These are phyloP conservation scores for Rhabdomys pumilio DNA, from an alignment of 2,797 vertebrate species.

Conservation along the genomic window DNA sequence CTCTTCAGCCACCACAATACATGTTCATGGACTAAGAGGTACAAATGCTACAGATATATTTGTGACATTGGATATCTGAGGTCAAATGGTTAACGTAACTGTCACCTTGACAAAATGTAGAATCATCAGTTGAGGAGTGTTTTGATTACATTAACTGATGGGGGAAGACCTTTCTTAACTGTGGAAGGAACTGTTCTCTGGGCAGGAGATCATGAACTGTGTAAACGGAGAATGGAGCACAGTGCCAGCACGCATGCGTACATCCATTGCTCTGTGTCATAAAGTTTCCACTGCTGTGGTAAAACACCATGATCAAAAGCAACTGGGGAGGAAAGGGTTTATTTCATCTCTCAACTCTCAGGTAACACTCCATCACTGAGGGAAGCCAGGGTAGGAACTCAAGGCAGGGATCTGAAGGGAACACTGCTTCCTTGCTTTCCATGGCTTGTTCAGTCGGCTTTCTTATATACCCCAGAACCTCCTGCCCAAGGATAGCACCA, in stretches of 20 bases:
- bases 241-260: not conserved
- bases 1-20: not conserved
- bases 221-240: not conserved
- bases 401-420: not conserved
- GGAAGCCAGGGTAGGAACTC: not conserved
- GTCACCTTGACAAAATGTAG: not conserved
- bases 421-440: not conserved
- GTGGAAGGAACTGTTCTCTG: not conserved
- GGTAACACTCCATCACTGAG: not conserved
- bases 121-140: not conserved
- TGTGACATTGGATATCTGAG: not conserved
- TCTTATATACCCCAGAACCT: not conserved
- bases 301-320: not conserved
- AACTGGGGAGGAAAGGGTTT: not conserved
- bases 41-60: not conserved
- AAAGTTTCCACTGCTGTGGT: no score
- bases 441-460: not conserved
- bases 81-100: not conserved
- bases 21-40: not conserved
- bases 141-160: not conserved
- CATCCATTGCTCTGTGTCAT: not conserved
- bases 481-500: not conserved
- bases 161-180: not conserved
- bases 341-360: not conserved
- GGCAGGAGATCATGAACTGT: not conserved